These are phyloP conservation scores for Sebastes oblongus DNA, from an alignment of 2,797 vertebrate species.

Conservation along the genomic window DNA sequence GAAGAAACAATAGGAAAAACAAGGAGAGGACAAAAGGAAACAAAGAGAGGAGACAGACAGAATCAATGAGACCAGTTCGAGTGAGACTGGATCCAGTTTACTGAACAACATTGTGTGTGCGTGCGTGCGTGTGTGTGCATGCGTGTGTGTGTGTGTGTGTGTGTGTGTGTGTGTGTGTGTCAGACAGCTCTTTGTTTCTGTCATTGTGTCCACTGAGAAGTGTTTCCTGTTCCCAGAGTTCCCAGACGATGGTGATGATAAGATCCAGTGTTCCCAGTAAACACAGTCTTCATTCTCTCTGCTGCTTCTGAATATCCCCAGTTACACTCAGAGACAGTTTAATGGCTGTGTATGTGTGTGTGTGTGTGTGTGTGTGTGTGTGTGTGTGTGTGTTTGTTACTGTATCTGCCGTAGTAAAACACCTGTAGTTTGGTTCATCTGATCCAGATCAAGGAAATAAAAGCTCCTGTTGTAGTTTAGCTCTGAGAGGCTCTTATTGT, in stretches of 20 bases:
- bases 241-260: constrained; percentile 4
- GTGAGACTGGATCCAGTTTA: too few relatives aligned
- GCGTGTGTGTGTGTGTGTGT: not conserved
- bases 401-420: not conserved
- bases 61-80: too few relatives aligned
- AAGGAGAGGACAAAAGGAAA: too few relatives aligned
- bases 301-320: not conserved
- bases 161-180: not conserved
- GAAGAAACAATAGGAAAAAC: too few relatives aligned
- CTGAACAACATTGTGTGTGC: not conserved
- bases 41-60: too few relatives aligned
- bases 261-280: constrained; percentile 35
- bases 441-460: too few relatives aligned
- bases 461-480: too few relatives aligned
- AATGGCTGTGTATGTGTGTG: not conserved
- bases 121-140: not conserved
- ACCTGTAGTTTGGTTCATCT: too few relatives aligned
- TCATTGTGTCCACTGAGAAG: constrained; percentile 5
- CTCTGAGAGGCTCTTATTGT: not conserved
- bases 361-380: not conserved
- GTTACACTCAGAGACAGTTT: not conserved
- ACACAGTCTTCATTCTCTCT: not conserved
- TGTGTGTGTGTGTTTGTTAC: not conserved
- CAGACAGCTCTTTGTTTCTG: not conserved
- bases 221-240: constrained; percentile 52